Evolutionary conservation across 2,888 invertebrate species (phyloP).

Genomic region (Meloe dianella): DNA sequence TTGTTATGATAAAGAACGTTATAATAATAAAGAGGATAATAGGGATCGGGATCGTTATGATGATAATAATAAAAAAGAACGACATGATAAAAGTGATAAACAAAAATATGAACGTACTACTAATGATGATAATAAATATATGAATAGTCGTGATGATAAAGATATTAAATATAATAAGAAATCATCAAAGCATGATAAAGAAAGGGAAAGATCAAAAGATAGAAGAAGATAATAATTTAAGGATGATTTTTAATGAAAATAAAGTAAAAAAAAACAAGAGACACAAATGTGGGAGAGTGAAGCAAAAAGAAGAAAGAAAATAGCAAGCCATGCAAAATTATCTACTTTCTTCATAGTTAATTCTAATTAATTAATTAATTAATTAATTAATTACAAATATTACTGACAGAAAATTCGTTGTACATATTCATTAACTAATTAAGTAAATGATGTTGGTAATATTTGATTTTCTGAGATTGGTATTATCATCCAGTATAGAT

Average conservation of each 20-base stretch:
- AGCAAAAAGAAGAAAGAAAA: no score
- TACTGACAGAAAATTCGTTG: no score
- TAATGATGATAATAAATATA: conserved; percentile 48
- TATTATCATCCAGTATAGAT: no score
- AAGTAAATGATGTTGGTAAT: no score
- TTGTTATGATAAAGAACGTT: conserved; percentile 41
- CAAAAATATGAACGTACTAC: conserved; percentile 50
- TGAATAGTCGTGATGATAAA: conserved; percentile 44
- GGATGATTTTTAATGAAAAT: no score
- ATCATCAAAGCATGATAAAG: conserved; percentile 46
- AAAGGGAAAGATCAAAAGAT: conserved; percentile 51
- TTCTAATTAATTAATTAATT: no score
- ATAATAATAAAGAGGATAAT: conserved; percentile 43
- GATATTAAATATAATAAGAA: conserved; percentile 50
- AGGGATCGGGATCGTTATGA: conserved; percentile 46
- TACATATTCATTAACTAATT: no score
- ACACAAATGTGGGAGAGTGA: no score
- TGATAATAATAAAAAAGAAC: conserved; percentile 46
- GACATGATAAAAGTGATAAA: conserved; percentile 44
- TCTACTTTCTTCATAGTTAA: no score
- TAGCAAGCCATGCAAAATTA: background rate
- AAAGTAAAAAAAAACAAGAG: no score
- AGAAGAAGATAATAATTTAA: conserved; percentile 44
- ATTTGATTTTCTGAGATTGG: no score
- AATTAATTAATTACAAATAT: no score